A percentile compares a stretch with the other conserved stretches of the same genome.
phyloP scores from a whole-genome alignment of 2,888 invertebrate genomes.

The Atethmia centrago region DNA sequence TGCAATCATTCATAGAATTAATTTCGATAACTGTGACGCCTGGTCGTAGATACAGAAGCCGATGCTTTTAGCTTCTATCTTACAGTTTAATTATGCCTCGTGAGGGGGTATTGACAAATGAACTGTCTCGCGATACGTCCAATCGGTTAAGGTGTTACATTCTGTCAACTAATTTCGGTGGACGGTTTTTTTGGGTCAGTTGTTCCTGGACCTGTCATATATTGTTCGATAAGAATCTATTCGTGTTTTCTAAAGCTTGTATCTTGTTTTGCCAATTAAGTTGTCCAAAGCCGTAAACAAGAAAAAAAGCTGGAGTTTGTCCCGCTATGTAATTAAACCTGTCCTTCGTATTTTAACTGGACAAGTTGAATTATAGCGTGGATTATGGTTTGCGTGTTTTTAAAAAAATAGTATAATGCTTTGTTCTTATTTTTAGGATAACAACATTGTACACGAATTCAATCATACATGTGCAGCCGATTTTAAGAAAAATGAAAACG shows the following conservation, averaged over 20 bases:
- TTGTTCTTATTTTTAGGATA: too few species aligned
- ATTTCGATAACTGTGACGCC: slow-evolving; percentile 88
- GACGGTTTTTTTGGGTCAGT: slow-evolving; percentile 67
- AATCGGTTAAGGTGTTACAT: slow-evolving; percentile 78
- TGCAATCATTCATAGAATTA: slow-evolving; percentile 88
- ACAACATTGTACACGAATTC: too few species aligned
- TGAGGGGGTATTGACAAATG: slow-evolving; percentile 82
- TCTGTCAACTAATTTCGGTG: slow-evolving; percentile 69
- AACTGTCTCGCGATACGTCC: slow-evolving; percentile 74
- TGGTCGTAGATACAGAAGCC: slow-evolving; percentile 84
- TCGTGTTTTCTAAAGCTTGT: slow-evolving; percentile 69
- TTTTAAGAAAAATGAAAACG: too few species aligned
- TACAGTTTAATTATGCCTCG: slow-evolving; percentile 79
- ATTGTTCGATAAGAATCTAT: slow-evolving; percentile 76
- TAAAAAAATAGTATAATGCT: too few species aligned
- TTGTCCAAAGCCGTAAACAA: slow-evolving; percentile 73
- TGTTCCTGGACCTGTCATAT: slow-evolving; percentile 74
- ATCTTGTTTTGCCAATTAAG: slow-evolving; percentile 76
- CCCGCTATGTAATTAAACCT: slow-evolving; percentile 64
- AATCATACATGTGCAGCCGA: too few species aligned
- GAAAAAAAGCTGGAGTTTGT: slow-evolving; percentile 49
- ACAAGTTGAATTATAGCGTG: slow-evolving; percentile 38
- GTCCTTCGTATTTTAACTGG: slow-evolving; percentile 56
- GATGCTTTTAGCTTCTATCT: slow-evolving; percentile 87
- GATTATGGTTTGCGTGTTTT: slow-evolving; percentile 10